Conservation (phyloP, 2,888 invertebrate genomes). For the Atherix ibis region DNA sequence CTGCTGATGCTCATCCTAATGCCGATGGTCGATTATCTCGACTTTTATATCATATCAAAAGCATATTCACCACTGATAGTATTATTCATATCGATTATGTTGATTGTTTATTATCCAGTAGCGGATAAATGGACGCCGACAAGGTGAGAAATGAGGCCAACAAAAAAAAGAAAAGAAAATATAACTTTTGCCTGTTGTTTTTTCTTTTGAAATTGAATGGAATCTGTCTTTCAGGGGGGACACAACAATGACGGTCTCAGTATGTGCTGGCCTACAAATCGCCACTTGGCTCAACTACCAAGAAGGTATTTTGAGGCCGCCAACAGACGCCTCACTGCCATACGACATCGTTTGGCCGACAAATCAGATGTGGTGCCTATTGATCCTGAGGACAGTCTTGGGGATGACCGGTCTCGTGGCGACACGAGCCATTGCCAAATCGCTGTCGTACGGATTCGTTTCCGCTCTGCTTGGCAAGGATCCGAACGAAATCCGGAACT, state of each 20-base stretch:
- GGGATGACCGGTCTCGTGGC: constrained; percentile 61
- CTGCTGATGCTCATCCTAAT: constrained; percentile 53
- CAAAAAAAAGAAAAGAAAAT: too few species aligned
- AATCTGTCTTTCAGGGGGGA: constrained; percentile 51
- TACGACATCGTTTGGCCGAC: constrained; percentile 69
- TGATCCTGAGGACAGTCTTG: constrained; percentile 51
- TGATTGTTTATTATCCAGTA: constrained; percentile 64
- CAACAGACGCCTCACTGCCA: constrained; percentile 45
- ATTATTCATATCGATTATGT: constrained; percentile 44
- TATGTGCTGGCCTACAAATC: constrained; percentile 57
- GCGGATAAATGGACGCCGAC: constrained; percentile 83
- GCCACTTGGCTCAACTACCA: constrained; percentile 79
- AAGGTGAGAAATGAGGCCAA: constrained; percentile 44
- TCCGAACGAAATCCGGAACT: constrained; percentile 45
- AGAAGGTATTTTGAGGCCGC: constrained; percentile 52
- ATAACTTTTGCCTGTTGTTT: too few species aligned
- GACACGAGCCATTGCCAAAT: constrained; percentile 51
- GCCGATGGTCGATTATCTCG: constrained; percentile 58
- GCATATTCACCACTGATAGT: constrained; percentile 48
- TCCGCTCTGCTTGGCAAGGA: constrained; percentile 55
- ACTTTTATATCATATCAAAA: constrained; percentile 52
- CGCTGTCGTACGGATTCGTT: constrained; percentile 48
- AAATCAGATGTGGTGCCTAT: constrained; percentile 48
- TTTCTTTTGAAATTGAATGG: constrained; percentile 1
- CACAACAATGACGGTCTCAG: constrained; percentile 74